Evolutionary conservation across 1,140 invertebrate genomes (phyloP).

Genomic region (Heliothis subflexa): DNA sequence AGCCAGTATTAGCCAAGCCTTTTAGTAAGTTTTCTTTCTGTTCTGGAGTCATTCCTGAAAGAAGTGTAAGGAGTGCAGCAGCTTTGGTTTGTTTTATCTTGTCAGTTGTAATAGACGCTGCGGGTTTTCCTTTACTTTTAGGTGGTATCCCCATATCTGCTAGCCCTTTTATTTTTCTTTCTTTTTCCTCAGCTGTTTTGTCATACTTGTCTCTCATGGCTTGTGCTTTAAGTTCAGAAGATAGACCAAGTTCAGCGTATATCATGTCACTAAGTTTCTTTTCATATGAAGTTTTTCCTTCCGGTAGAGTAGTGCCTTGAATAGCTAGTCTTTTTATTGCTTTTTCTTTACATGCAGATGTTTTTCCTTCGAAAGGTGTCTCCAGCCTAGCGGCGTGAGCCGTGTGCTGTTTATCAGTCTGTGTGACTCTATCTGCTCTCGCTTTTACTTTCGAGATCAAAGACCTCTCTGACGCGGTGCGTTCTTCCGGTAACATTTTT

Average conservation of each 20-base stretch:
- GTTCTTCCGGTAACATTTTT: slow-evolving; percentile 43
- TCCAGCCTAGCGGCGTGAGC: too few relatives aligned
- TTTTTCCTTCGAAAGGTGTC: neutral
- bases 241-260: neutral
- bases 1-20: slow-evolving; percentile 56
- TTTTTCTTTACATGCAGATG: slow-evolving; percentile 46
- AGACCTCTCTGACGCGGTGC: slow-evolving; percentile 46
- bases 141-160: slow-evolving; percentile 49
- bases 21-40: slow-evolving; percentile 64
- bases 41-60: slow-evolving; percentile 56
- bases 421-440: slow-evolving; percentile 43
- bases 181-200: slow-evolving; percentile 50
- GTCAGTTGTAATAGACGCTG: slow-evolving; percentile 10
- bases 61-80: slow-evolving; percentile 52
- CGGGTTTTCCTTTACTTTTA: slow-evolving; percentile 35
- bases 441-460: slow-evolving; percentile 45
- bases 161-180: slow-evolving; percentile 54
- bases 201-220: slow-evolving; percentile 9
- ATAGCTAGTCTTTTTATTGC: slow-evolving; percentile 42
- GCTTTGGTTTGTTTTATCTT: slow-evolving; percentile 57
- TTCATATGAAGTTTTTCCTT: slow-evolving; percentile 48
- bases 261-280: slow-evolving; percentile 49
- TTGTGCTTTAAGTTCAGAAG: slow-evolving; percentile 29
- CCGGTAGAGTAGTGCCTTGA: slow-evolving; percentile 41
- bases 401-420: slow-evolving; percentile 50